Evolutionary conservation across 2,797 vertebrate genomes (phyloP).

Genomic region (Adelosebastes latens): DNA sequence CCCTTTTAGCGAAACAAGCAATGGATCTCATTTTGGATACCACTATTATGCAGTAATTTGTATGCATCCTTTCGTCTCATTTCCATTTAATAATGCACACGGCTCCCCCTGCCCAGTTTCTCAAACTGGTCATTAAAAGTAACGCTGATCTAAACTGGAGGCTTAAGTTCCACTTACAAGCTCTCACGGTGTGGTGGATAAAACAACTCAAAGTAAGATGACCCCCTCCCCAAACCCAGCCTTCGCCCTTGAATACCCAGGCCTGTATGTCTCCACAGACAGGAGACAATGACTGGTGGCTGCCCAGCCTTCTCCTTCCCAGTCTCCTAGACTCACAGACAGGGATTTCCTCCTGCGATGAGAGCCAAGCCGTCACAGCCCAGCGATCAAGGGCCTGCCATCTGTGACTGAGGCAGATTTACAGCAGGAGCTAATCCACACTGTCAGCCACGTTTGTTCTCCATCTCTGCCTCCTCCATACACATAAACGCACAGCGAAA

Average conservation of each 20-base stretch:
- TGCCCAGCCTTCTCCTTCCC: constrained; percentile 68
- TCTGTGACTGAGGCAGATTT: constrained; percentile 84
- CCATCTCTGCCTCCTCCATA: constrained; percentile 64
- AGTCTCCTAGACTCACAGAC: constrained; percentile 75
- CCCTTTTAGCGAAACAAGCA: constrained; percentile 78
- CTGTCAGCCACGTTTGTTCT: constrained; percentile 78
- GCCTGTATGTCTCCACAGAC: constrained; percentile 56
- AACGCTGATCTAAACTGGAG: constrained; percentile 65
- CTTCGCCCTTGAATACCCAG: constrained; percentile 53
- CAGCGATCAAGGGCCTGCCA: constrained; percentile 83
- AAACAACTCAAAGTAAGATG: constrained; percentile 61
- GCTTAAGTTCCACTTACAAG: constrained; percentile 61
- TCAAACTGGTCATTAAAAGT: constrained; percentile 72
- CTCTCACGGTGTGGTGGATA: constrained; percentile 34
- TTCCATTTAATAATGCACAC: constrained; percentile 73
- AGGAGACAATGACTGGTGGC: constrained; percentile 71
- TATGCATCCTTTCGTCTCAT: constrained; percentile 72
- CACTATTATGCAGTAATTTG: constrained; percentile 73
- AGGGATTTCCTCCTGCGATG: constrained; percentile 83
- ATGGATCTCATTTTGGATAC: constrained; percentile 73
- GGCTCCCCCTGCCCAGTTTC: constrained; percentile 57
- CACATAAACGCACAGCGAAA: constrained; percentile 51
- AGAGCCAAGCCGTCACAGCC: constrained; percentile 85
- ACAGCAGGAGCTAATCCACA: constrained; percentile 84
- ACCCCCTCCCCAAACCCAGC: constrained; percentile 38